Base-by-base conservation (phyloP, 2,888 invertebrate genomes). In the Spatulosminthurus flaviceps region DNA sequence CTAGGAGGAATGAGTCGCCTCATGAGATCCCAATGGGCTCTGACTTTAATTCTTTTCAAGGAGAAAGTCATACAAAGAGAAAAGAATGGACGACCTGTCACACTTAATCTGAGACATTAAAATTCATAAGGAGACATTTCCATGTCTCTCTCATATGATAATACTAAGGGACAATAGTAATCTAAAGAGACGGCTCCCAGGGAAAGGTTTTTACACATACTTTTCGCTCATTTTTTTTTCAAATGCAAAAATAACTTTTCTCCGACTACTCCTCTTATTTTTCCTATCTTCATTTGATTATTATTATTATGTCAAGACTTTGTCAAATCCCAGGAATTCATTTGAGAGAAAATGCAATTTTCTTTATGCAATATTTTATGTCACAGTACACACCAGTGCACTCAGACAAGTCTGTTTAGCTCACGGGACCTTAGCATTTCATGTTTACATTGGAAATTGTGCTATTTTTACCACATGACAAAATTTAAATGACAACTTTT, bases 61-160 rank as follows among this genome's bases (percentile, higher is more conserved):
- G 51, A 5, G 51, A 51, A 51, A 51, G 51, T 51, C 60, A 21
- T 76, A 26, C 60, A 28, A n/a, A 41, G 41, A 69, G 28, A 69
- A 51, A 60, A 51, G 69, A 29, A 67, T 69, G 21, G 69, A 51
- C n/a, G 77, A 77, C 51, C 77, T 77, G 77, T 77, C 77, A 66
- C 77, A 77, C 72, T 80, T 81, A 81, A 81, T 81, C 81, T 71
- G 61, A 42, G 60, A 72, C 79, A 81, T 81, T 81, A 79, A 81
- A 81, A 81, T 81, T 81, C 81, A 81, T 81, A 76, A 79, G 79
- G 77, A 66, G 67, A 21, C 74, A 61, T 60, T 74, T 34, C 29
- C 29, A 74, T 26, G 51, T 16, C 51, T 19, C n/a, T n/a, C 5
- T 51, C 34, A 21, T 28, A 74, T 74, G 60, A 61, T 74, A 34